phyloP scores from a whole-genome alignment of 2,888 invertebrate genomes.

The Melinaea menophilus region DNA sequence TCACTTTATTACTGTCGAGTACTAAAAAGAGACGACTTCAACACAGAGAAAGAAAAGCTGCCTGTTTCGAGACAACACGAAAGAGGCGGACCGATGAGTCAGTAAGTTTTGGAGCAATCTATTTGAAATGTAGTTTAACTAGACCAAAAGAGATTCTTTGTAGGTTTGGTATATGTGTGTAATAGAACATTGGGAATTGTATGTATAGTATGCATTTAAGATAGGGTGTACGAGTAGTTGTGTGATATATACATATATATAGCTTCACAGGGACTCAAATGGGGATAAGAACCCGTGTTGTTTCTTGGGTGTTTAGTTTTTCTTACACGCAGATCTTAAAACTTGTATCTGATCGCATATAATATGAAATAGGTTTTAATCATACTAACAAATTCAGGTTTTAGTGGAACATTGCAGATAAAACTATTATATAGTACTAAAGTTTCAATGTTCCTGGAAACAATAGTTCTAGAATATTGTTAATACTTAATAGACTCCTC shows the following conservation, averaged over 20 bases:
- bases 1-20: background rate
- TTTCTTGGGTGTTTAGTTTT: no score
- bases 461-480: slow-evolving; percentile 5
- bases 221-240: no score
- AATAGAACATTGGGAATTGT: background rate
- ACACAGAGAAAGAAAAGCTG: slow-evolving; percentile 10
- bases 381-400: no score
- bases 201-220: no score
- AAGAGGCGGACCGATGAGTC: slow-evolving; percentile 33
- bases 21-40: slow-evolving; percentile 2
- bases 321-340: no score
- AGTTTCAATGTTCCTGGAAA: slow-evolving; percentile 4
- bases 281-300: no score
- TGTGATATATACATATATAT: no score
- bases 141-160: background rate
- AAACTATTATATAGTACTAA: background rate
- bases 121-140: slow-evolving; percentile 2
- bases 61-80: slow-evolving; percentile 27
- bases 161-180: slow-evolving; percentile 3
- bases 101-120: slow-evolving; percentile 31
- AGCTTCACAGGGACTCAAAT: no score
- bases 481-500: slow-evolving; percentile 6
- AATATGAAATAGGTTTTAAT: no score
- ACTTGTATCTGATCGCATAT: no score
- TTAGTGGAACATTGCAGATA: no score